Percentiles rank a stretch among this genome's conserved stretches.
phyloP scores from a whole-genome alignment of 1,140 invertebrate species.

The Hylaeus volcanicus region DNA sequence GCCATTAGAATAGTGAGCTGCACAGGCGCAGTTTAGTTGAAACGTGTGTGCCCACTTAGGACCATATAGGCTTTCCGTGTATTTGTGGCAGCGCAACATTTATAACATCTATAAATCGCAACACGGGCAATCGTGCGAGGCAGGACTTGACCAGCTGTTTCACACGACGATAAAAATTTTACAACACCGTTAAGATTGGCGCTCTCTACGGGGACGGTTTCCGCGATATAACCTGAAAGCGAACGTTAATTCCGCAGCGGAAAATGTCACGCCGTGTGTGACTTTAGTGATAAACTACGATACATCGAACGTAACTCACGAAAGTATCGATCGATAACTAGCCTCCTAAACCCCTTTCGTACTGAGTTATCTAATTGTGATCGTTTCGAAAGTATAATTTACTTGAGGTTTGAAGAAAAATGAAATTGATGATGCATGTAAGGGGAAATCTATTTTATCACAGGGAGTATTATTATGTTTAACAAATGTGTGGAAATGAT shows the following conservation, averaged over 20 bases:
- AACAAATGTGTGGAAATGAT: too few relatives aligned
- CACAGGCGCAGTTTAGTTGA: conserved; percentile 8
- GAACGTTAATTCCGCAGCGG: conserved; percentile 5
- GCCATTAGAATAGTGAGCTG: neutral
- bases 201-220: neutral
- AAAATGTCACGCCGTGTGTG: neutral
- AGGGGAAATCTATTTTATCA: too few relatives aligned
- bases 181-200: conserved; percentile 37
- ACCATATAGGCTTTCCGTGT: conserved; percentile 57
- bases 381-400: too few relatives aligned
- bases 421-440: too few relatives aligned
- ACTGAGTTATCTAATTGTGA: too few relatives aligned
- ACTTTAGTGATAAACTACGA: neutral
- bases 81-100: conserved; percentile 48
- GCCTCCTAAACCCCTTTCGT: too few relatives aligned
- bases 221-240: neutral
- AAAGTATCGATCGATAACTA: neutral
- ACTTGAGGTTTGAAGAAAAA: too few relatives aligned
- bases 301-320: neutral
- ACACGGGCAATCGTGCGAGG: conserved; percentile 33
- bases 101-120: conserved; percentile 56
- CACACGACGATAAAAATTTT: conserved; percentile 56
- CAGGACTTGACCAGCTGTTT: conserved; percentile 46
- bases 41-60: conserved; percentile 47
- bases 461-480: too few relatives aligned